Evolutionary conservation across 1,140 invertebrate genomes (phyloP).

Genomic region (Eumaeus atala): DNA sequence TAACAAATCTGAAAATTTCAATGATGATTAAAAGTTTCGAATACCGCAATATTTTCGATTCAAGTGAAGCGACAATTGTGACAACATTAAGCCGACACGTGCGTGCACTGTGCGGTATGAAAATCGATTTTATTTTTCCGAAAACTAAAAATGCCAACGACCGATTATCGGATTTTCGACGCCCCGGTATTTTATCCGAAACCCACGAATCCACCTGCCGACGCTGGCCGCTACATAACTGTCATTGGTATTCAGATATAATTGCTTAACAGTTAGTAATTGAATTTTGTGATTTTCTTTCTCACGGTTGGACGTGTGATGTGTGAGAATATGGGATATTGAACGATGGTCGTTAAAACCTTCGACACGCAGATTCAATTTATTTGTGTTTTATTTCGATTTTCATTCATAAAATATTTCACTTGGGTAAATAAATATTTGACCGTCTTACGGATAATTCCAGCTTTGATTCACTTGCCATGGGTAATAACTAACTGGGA

Average conservation of each 20-base stretch:
- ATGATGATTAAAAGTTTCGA: too few relatives aligned
- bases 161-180: slow-evolving; percentile 61
- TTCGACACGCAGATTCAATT: slow-evolving; percentile 20
- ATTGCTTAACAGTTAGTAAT: slow-evolving; percentile 62
- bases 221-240: slow-evolving; percentile 56
- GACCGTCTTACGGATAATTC: background rate
- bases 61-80: too few relatives aligned
- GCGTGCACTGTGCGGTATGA: slow-evolving; percentile 66
- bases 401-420: slow-evolving; percentile 17
- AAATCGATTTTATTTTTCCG: slow-evolving; percentile 62
- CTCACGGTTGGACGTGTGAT: slow-evolving; percentile 44
- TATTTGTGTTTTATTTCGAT: slow-evolving; percentile 7
- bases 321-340: slow-evolving; percentile 52
- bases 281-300: slow-evolving; percentile 57
- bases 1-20: too few relatives aligned
- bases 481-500: background rate
- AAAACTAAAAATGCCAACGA: slow-evolving; percentile 51
- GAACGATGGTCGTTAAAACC: slow-evolving; percentile 19
- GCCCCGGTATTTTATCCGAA: slow-evolving; percentile 48
- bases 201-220: slow-evolving; percentile 59
- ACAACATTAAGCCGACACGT: slow-evolving; percentile 40
- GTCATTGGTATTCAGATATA: slow-evolving; percentile 53
- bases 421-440: slow-evolving; percentile 5
- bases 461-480: background rate
- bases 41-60: too few relatives aligned